Conservation (phyloP, 2,113 vertebrate genomes). For the Echinops telfairi region DNA sequence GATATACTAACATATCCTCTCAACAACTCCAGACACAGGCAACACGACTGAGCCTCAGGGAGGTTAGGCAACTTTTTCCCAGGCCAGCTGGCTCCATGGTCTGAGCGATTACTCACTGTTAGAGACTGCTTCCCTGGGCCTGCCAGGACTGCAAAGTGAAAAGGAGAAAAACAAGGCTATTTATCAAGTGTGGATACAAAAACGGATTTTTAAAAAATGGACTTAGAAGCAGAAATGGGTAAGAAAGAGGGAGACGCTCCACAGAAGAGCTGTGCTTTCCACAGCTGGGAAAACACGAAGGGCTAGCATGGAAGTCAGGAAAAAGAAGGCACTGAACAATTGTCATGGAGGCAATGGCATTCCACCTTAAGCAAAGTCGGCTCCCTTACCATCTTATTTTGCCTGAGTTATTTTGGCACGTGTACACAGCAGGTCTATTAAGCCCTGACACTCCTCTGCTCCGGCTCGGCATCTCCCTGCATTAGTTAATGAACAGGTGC, state of each 20-base stretch:
- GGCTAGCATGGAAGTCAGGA: not conserved
- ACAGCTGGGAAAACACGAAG: not conserved
- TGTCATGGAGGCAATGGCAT: too few species aligned
- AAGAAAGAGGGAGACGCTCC: not conserved
- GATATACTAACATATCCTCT: not conserved
- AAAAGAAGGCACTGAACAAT: not conserved
- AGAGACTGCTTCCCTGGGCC: not conserved
- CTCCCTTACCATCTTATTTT: constrained; percentile 8
- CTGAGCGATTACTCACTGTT: too few species aligned
- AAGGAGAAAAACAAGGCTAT: not conserved
- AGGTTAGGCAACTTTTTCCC: not conserved
- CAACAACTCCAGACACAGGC: not conserved
- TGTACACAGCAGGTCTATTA: not conserved
- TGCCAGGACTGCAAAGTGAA: not conserved
- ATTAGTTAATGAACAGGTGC: constrained; percentile 67
- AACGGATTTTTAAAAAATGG: not conserved
- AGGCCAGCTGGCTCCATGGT: not conserved
- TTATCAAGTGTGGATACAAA: not conserved
- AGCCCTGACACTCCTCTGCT: not conserved
- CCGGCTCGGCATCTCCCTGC: not conserved
- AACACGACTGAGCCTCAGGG: not conserved
- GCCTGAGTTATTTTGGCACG: constrained; percentile 1
- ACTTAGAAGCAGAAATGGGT: not conserved
- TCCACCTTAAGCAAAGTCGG: constrained; percentile 30
- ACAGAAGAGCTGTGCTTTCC: rapidly evolving